Base-by-base conservation (phyloP, 2,113 vertebrate genomes). In the Tamias sibiricus region DNA sequence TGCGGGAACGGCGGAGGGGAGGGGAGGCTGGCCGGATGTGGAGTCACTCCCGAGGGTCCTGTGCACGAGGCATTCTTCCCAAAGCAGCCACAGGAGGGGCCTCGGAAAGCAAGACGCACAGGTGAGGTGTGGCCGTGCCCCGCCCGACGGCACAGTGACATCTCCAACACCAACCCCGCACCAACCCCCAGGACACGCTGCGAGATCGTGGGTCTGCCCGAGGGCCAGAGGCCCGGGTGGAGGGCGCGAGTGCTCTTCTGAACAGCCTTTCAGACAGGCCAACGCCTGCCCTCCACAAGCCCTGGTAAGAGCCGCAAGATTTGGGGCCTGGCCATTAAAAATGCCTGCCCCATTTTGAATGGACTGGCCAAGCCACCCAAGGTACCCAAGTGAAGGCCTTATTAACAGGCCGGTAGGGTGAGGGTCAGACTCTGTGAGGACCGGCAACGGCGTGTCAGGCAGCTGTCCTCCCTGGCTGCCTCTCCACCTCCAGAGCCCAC, bases 381-480 rank as follows among this genome's bases (percentile, higher is more conserved):
- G 32, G 13, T 62, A 6, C 24, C 28, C 64, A 22, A 49, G 32
- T 12, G 1, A 3, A 9, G 14, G 1, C 44, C 20, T 82, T 35
- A 26, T 42, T 4, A 0, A 47, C 20, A 3, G 14, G 59, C 22
- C 49, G 17, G 37, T 10, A 14, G 47, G 10, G 64, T 68, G 54
- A 90, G 76, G 11, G 9, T 37, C 26, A n/a, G 88, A 30, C 10
- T 1, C 26, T 6, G 40, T 35, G 35, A n/a, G 68, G 68, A n/a
- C 14, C n/a, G 66, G 68, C 68, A 3, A 30, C 42, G 14, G 28
- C 35, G 20, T 8, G 3, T 11, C 30, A 7, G 7, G 2, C 14
- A 4, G 26, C 20, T 2, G 0, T 4, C n/a, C 14, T 30, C 1
- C 6, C 59, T n/a, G 42, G 3, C 32, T 35, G 8, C 64, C 54